Evolutionary conservation across 2,797 vertebrate species (phyloP), one percentile per base, ranked within the genome.

Genomic region (Bradypus variegatus): DNA sequence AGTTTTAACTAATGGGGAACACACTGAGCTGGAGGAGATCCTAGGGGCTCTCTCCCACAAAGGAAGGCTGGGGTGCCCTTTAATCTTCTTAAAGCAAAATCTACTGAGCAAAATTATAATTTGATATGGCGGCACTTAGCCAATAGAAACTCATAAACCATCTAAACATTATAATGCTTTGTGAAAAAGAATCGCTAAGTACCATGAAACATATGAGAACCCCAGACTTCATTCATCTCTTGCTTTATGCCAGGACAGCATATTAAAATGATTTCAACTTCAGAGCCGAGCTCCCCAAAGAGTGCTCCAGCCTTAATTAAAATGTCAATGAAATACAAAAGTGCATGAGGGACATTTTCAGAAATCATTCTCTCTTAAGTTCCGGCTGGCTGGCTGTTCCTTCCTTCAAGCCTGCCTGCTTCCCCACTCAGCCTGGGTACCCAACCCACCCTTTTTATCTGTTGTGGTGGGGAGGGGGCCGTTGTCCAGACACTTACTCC

Each of bases 181-280:
- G 97, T 96, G 97, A 96, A 97, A 97, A 97, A 95, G 97, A 97
- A 96, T 97, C 86, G 70, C 97, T 96, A 97, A 97, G 97, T 96
- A 96, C 97, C 97, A 95, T 96, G 96, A 97, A 97, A 96, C 97
- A 96, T 95, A 96, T 94, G 97, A 97, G 97, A 97, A 97, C 86
- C 96, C 96, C 95, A 96, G 96, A 97, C 97, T 96, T 96, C 95
- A 97, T 97, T 97, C 96, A 96, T 97, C 96, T 95, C 96, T 93
- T 95, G 97, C 95, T 97, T 95, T 96, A 94, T 95, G 93, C 95
- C 90, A 95, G 95, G 96, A 97, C 95, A 96, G 97, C 97, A 96
- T 98, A 97, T 97, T 97, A 97, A 97, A 97, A 97, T 96, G 97
- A 97, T 97, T 97, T 97, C 97, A 95, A 95, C 97, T 97, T 97